Conservation (phyloP, 2,888 invertebrate species). For the Trachelus stipa region DNA sequence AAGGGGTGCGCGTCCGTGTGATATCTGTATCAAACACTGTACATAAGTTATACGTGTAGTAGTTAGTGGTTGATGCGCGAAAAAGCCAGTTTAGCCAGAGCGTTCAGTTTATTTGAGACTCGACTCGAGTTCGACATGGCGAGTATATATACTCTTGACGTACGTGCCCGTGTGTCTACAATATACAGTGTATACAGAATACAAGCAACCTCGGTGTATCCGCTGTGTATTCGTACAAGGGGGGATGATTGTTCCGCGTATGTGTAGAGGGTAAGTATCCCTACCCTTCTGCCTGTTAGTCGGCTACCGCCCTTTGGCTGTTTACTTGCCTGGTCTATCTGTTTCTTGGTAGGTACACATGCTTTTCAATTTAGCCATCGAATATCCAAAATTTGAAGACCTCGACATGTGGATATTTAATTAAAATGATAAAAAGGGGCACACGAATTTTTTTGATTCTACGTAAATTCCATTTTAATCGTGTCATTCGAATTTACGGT, state of each 20-base stretch:
- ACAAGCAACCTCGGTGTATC: neutral
- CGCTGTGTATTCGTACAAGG: neutral
- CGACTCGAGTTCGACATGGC: neutral
- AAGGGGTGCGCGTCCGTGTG: neutral
- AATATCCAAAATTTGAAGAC: neutral
- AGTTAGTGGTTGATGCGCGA: neutral
- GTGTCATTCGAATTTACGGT: neutral
- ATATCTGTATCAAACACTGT: neutral
- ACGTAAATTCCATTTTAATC: neutral
- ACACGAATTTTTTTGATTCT: accelerated
- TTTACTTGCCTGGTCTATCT: neutral
- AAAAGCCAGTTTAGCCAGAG: neutral
- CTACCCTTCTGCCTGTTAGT: neutral
- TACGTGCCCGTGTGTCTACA: neutral
- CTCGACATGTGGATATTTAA: neutral
- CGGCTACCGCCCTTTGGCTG: neutral
- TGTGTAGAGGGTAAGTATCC: neutral
- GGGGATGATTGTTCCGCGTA: neutral
- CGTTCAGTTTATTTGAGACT: neutral
- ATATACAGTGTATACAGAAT: neutral
- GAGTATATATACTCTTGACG: neutral
- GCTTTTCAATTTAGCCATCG: neutral
- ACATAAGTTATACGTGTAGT: neutral
- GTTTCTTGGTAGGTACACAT: neutral
- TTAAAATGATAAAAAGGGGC: neutral